Base-by-base conservation (phyloP, 2,113 vertebrate species). In the Clarias gariepinus region DNA sequence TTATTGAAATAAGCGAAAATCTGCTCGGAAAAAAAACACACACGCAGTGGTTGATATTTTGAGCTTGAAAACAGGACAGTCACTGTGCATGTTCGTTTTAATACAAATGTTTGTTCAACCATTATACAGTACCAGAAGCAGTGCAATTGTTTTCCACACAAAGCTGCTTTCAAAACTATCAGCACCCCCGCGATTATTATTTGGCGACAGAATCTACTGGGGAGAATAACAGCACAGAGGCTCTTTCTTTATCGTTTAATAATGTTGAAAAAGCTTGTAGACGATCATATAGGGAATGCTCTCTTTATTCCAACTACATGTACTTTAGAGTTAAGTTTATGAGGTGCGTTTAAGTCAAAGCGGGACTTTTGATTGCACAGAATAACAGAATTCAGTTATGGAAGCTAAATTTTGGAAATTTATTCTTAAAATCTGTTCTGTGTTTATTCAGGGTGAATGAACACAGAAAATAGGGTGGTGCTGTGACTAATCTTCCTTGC, bases 141-240 rank as follows among this genome's bases (percentile, higher is more conserved):
- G 47, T 9, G 74, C 47, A 53, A 55, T 78, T 78, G 52, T 78
- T 77, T 77, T 77, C 25, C 74, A 77, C 47, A 78, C 74, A 78
- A 78, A 78, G 74, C 52, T 55, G 74, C 52, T 78, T 78, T 78
- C 53, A 80, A 33, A 60, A 60, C 60, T 1, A 81, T 81, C 78
- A 61, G 78, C 30, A 81, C 58, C 57, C 58, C 57, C 19, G 11
- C 57, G 61, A 81, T 81, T 58, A 81, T 61, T 79, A 36, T 61
- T 58, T 79, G 47, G 28, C 55, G 16, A 79, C n/a, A 30, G 18
- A 19, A 16, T 79, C 18, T 33, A 33, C 53, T 58, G 77, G 18
- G 30, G 55, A 30, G 77, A 79, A 30, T 79, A 79, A 58, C 53
- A 58, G 77, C 28, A 33, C 55, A 33, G 13, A 30, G 16, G 28